Evolutionary conservation across 2,888 invertebrate genomes (phyloP).

Genomic region (Podotricha telesiphe): DNA sequence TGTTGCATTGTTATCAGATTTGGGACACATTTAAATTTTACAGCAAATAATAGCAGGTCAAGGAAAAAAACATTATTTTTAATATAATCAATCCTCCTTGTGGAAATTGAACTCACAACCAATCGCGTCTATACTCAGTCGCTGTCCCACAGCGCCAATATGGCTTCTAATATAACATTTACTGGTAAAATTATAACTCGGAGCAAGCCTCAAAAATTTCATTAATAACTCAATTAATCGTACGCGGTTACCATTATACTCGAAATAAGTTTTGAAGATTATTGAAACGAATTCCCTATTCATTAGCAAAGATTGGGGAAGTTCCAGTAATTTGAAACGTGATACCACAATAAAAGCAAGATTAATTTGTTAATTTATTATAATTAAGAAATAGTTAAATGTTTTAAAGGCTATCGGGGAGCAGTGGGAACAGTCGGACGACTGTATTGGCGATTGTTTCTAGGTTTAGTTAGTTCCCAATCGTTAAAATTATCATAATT

Average conservation of each 20-base stretch:
- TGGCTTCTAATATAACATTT: neutral
- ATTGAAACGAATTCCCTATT: constrained; percentile 22
- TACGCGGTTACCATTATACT: constrained; percentile 18
- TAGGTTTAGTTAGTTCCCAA: too few species aligned
- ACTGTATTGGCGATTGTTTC: too few species aligned
- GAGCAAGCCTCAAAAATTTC: constrained; percentile 17
- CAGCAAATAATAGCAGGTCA: too few species aligned
- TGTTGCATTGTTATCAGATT: too few species aligned
- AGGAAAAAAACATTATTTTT: too few species aligned
- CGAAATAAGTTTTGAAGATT: constrained; percentile 18
- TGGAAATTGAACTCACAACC: too few species aligned
- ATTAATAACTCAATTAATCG: constrained; percentile 27
- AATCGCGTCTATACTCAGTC: too few species aligned
- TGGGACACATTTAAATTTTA: too few species aligned
- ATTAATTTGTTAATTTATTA: neutral
- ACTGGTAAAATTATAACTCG: neutral
- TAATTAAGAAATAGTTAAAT: neutral
- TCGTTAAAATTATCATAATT: too few species aligned
- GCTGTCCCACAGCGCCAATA: too few species aligned
- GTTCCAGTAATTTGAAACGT: constrained; percentile 15
- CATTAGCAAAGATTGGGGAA: constrained; percentile 18
- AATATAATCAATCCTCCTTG: too few species aligned
- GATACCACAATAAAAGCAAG: constrained; percentile 15
- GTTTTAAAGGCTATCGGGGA: neutral
- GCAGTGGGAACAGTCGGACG: too few species aligned